Evolutionary conservation across 2,797 vertebrate species (phyloP).

Genomic region (Siniperca scherzeri): DNA sequence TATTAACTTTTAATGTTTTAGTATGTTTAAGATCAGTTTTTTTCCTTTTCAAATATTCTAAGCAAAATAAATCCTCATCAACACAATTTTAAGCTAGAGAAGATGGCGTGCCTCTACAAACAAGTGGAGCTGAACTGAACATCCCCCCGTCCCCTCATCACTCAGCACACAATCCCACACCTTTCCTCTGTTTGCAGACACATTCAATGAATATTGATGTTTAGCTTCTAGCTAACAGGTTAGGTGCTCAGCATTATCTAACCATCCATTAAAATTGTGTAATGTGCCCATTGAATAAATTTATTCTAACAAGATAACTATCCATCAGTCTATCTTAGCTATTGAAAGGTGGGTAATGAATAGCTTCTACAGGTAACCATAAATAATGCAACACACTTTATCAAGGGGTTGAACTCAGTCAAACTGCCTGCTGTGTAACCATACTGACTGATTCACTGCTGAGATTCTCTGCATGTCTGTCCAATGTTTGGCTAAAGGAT

Average conservation of each 20-base stretch:
- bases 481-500: slow-evolving; percentile 37
- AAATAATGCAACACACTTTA: slow-evolving; percentile 76
- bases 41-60: not conserved
- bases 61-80: not conserved
- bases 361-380: slow-evolving; percentile 69
- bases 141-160: not conserved
- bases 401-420: slow-evolving; percentile 56
- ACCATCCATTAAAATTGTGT: slow-evolving; percentile 78
- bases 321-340: slow-evolving; percentile 75
- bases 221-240: slow-evolving; percentile 69
- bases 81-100: not conserved
- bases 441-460: slow-evolving; percentile 58
- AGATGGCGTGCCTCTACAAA: not conserved
- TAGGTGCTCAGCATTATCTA: slow-evolving; percentile 72
- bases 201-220: slow-evolving; percentile 73
- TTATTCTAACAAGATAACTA: slow-evolving; percentile 75
- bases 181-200: slow-evolving; percentile 50
- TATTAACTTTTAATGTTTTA: not conserved
- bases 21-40: not conserved
- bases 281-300: slow-evolving; percentile 71
- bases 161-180: slow-evolving; percentile 30
- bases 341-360: slow-evolving; percentile 79
- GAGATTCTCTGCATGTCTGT: slow-evolving; percentile 32
- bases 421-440: slow-evolving; percentile 52
- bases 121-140: not conserved